Base-by-base conservation (phyloP, 1,140 invertebrate genomes). In the Branchinecta lindahli region DNA sequence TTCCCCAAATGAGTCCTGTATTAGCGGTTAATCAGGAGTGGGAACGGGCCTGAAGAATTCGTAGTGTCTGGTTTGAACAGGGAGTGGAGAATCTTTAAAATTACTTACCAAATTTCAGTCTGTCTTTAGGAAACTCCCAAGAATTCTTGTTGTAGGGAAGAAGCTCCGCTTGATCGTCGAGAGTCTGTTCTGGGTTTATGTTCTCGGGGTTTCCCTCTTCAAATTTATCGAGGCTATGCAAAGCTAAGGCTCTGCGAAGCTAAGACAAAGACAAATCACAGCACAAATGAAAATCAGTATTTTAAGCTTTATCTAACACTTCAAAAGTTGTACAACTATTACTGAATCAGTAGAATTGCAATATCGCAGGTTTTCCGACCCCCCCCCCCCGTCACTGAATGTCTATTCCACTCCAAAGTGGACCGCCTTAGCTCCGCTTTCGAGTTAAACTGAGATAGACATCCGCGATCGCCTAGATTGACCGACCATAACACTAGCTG, bases 151-250 rank as follows among this genome's bases (percentile, higher is more conserved):
- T 87, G 73, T 96, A 97, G 0, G 94, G 92, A 65, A 97, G 80
- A 20, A 93, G 80, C 72, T 93, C 90, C 0, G 91, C 92, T 81
- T 97, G 94, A 76, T 96, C 92, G 68, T 91, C 89, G 0, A 96
- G 82, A 0, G 88, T 88, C 18, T 95, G 77, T 9, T 94, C 90
- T 0, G 91, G 91, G 82, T 96, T 96, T 8, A 95, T 83, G 66
- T 87, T 88, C 68, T 87, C 88, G 8, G 88, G 77, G 8, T 86
- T 84, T 0, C 91, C 91, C 76, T 90, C 84, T 73, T 88, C 86
- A 74, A 93, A 93, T 73, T 91, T 72, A 44, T 75, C 70, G 45
- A 77, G 72, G 18, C 73, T 67, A 44, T 71, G 69, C 15, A 69
- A 67, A 8, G 68, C 71, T 21, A 74, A 72, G 9, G 46, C 68